A percentile compares a stretch with the other conserved stretches of the same genome.
Evolutionary conservation across 2,797 vertebrate genomes (phyloP).

Genomic region (Fistularia commersonii): DNA sequence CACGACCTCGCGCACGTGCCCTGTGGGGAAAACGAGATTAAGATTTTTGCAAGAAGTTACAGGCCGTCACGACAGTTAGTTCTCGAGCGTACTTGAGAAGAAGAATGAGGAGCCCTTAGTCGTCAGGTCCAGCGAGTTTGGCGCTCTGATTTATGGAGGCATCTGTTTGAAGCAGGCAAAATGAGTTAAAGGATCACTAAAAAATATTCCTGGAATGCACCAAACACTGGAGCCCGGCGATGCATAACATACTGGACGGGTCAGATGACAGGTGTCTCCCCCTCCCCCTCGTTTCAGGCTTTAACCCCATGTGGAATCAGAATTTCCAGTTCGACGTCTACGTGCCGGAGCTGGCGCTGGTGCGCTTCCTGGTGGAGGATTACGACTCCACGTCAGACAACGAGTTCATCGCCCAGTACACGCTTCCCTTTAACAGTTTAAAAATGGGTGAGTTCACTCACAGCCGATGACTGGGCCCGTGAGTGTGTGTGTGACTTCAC

Average conservation of each 20-base stretch:
- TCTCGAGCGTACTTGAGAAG: too few relatives aligned
- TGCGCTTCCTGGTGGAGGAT: slow-evolving; percentile 90
- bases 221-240: too few relatives aligned
- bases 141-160: too few relatives aligned
- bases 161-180: background rate
- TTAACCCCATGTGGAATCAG: slow-evolving; percentile 89
- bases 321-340: slow-evolving; percentile 84
- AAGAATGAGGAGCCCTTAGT: too few relatives aligned
- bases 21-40: too few relatives aligned
- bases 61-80: too few relatives aligned
- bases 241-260: too few relatives aligned
- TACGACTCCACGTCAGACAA: slow-evolving; percentile 82
- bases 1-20: background rate
- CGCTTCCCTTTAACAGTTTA: slow-evolving; percentile 85
- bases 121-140: too few relatives aligned
- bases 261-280: background rate
- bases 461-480: background rate
- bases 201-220: background rate
- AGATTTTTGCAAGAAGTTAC: too few relatives aligned
- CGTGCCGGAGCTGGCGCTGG: slow-evolving; percentile 85
- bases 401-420: slow-evolving; percentile 90
- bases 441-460: slow-evolving; percentile 81
- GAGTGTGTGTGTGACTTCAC: too few relatives aligned
- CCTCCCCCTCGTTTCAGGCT: slow-evolving; percentile 69
- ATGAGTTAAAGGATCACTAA: slow-evolving; percentile 4